Evolutionary conservation across 1,140 invertebrate species (phyloP).

Genomic region (Coptotermes formosanus): DNA sequence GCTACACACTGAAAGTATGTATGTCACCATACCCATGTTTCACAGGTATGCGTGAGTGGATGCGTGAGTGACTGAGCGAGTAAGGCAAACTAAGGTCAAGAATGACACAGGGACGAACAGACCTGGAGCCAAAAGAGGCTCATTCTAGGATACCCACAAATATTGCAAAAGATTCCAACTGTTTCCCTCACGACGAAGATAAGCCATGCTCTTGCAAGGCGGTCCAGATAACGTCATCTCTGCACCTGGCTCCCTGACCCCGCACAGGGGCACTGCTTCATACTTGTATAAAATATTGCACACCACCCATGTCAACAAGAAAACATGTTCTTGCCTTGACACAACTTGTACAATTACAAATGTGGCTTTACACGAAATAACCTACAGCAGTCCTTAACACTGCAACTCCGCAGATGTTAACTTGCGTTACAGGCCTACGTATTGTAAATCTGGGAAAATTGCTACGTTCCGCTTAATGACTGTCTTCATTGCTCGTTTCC

Average conservation of each 20-base stretch:
- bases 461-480: no score
- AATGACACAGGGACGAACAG: neutral
- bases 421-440: no score
- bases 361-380: neutral
- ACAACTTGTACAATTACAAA: neutral
- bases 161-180: neutral
- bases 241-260: neutral
- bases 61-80: neutral
- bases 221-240: neutral
- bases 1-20: neutral
- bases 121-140: neutral
- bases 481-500: no score
- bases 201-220: neutral
- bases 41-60: neutral
- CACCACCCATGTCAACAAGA: neutral
- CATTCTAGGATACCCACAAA: neutral
- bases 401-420: no score
- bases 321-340: neutral
- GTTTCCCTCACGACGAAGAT: neutral
- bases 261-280: neutral
- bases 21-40: neutral
- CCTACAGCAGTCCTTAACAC: neutral
- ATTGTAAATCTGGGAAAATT: no score
- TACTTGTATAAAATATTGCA: conserved; percentile 1
- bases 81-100: neutral